Base-by-base conservation (phyloP, 2,113 vertebrate genomes). In the Caranx ignobilis region DNA sequence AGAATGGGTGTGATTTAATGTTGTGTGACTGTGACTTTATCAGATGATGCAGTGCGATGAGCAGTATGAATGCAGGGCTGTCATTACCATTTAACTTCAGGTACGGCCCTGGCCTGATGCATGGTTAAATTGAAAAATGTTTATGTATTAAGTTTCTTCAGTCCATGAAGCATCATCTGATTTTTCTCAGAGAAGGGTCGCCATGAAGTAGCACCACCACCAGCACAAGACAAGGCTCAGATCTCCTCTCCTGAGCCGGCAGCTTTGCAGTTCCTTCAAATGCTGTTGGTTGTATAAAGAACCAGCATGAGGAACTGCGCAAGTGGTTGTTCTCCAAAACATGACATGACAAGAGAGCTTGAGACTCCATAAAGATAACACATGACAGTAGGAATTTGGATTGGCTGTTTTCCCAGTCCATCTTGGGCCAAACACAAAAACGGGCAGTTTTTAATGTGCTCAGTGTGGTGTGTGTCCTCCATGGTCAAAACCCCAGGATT, bases 1-100 rank as follows among this genome's bases (percentile, higher is more conserved):
- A 47, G 54, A 78, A 78, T 32, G 37, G 47, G 12, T 35, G 69
- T 55, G 75, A 80, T 74, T 76, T 77, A 66, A 71, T 48, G n/a
- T 6, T 45, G 62, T 56, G 63, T 70, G 76, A 75, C 81, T 35
- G 66, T 55, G 59, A 62, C 48, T 84, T 13, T 19, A 8, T 19
- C 26, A 34, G 32, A 75, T 47, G 67, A 54, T 37, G 71, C 13
- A 18, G 43, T 69, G 34, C 64, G 26, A 72, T 59, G 35, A 71
- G 15, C 35, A 34, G 47, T 35, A 2, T 26, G 12, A 59, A 77
- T 54, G 39, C 39, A 68, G 19, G 50, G 52, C 60, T 68, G 67
- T 56, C 66, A 48, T 31, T 62, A 18, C 19, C 50, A 15, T 70
- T 82, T 63, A 26, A 57, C n/a, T 75, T 39, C 21, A 32, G 75